phyloP scores from a whole-genome alignment of 2,113 vertebrate genomes.

The Tachuris rubrigastra region DNA sequence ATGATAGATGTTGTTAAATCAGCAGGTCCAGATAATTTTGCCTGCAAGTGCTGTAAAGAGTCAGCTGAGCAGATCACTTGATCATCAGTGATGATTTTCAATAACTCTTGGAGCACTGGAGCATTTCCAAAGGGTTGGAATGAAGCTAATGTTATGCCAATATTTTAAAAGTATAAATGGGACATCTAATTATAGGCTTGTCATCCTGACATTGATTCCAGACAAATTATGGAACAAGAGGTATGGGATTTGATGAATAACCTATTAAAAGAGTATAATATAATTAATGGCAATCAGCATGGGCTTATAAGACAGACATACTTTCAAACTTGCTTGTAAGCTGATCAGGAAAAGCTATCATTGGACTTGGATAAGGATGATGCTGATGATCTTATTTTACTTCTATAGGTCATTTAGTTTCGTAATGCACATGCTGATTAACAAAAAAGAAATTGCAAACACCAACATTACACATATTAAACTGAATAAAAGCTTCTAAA shows the following conservation, averaged over 20 bases:
- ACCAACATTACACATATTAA: not conserved
- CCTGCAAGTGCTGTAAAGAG: not conserved
- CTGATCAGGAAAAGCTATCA: not conserved
- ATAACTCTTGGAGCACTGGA: slow-evolving; percentile 23
- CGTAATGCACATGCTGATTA: not conserved
- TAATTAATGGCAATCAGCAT: slow-evolving; percentile 52
- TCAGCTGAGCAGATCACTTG: slow-evolving; percentile 41
- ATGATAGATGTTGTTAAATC: slow-evolving; percentile 4
- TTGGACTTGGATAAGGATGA: not conserved
- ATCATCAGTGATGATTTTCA: slow-evolving; percentile 43
- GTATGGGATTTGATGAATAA: slow-evolving; percentile 51
- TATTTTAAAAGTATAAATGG: slow-evolving; percentile 63
- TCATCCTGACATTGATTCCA: slow-evolving; percentile 62
- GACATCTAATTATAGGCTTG: slow-evolving; percentile 57
- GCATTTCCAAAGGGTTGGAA: slow-evolving; percentile 37
- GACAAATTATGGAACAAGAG: slow-evolving; percentile 55
- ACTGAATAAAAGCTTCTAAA: not conserved
- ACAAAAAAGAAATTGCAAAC: not conserved
- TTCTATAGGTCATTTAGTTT: not conserved
- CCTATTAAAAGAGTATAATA: slow-evolving; percentile 55
- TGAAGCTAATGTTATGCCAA: slow-evolving; percentile 52
- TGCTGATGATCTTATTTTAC: not conserved
- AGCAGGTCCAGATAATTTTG: slow-evolving; percentile 5
- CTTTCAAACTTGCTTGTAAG: not conserved
- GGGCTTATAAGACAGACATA: slow-evolving; percentile 1